These are phyloP conservation scores for Sphaeridia pumilis DNA, from an alignment of 2,888 invertebrate genomes.

Conservation along the genomic window DNA sequence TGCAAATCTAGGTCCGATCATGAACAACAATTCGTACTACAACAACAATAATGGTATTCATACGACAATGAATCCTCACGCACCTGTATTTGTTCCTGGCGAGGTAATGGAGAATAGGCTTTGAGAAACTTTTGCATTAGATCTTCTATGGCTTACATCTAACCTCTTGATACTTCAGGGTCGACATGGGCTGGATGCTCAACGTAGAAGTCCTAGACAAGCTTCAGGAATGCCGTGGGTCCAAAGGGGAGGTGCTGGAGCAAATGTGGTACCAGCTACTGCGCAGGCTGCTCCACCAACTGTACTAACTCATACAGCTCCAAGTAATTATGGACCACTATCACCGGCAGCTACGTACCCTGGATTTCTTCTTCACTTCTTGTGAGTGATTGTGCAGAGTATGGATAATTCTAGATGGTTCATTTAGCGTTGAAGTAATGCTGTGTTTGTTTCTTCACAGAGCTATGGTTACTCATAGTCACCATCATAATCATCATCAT, in stretches of 20 bases:
- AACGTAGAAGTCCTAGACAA: constrained; percentile 22
- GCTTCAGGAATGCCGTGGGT: constrained; percentile 14
- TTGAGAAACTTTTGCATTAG: too few species aligned
- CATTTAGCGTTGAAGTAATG: too few species aligned
- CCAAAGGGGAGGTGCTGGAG: constrained; percentile 10
- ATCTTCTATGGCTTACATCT: too few species aligned
- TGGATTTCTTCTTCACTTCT: constrained; percentile 72
- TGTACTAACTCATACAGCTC: constrained; percentile 26
- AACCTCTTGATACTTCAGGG: constrained; percentile 9
- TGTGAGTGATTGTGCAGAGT: constrained; percentile 42
- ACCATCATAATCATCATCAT: constrained; percentile 57
- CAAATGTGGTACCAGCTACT: constrained; percentile 7
- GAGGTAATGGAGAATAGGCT: too few species aligned
- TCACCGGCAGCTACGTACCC: constrained; percentile 46
- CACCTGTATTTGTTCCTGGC: constrained; percentile 20
- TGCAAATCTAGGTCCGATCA: constrained; percentile 14
- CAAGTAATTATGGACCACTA: constrained; percentile 17
- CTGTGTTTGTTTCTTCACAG: constrained; percentile 42
- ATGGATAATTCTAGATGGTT: too few species aligned
- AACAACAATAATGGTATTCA: constrained; percentile 20
- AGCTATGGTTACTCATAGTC: constrained; percentile 82
- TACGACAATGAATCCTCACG: constrained; percentile 14
- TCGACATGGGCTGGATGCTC: constrained; percentile 20
- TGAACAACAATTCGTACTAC: constrained; percentile 20
- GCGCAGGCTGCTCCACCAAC: constrained; percentile 10